phyloP scores from a whole-genome alignment of 2,888 invertebrate genomes.

The Ectemnius lituratus region DNA sequence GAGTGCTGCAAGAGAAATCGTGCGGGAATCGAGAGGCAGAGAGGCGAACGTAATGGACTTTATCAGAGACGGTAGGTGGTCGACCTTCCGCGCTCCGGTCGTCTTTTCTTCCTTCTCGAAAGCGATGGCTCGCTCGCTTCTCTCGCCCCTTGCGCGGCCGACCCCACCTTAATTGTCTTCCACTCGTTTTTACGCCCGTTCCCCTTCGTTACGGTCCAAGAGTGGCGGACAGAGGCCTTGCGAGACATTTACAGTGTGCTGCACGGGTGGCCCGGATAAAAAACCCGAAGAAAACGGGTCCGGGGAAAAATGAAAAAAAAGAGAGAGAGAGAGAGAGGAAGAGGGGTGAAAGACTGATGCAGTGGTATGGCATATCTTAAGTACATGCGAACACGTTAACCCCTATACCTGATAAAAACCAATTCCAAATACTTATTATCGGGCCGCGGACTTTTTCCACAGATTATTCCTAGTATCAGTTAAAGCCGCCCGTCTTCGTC shows the following conservation, averaged over 20 bases:
- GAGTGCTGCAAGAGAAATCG: slow-evolving; percentile 43
- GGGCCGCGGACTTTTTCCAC: background rate
- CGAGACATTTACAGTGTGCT: slow-evolving; percentile 59
- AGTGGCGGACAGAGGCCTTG: slow-evolving; percentile 49
- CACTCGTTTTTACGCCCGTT: slow-evolving; percentile 70
- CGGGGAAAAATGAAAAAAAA: too few species aligned
- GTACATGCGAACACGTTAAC: slow-evolving; percentile 13
- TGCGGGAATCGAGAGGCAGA: slow-evolving; percentile 46
- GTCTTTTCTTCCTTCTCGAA: slow-evolving; percentile 13
- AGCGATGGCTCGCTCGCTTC: slow-evolving; percentile 12
- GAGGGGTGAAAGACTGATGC: slow-evolving; percentile 3
- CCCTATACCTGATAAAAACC: slow-evolving; percentile 8
- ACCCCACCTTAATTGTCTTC: slow-evolving; percentile 67
- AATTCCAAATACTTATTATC: slow-evolving; percentile 6
- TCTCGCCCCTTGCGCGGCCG: slow-evolving; percentile 22
- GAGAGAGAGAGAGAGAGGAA: slow-evolving; percentile 7
- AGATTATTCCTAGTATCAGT: background rate
- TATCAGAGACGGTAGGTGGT: slow-evolving; percentile 64
- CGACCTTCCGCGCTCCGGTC: slow-evolving; percentile 64
- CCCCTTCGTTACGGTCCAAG: slow-evolving; percentile 67
- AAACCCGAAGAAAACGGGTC: slow-evolving; percentile 40
- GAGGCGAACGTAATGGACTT: slow-evolving; percentile 65
- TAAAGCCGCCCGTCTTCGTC: background rate
- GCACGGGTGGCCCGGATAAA: slow-evolving; percentile 59
- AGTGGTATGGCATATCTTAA: slow-evolving; percentile 21